phyloP scores from a whole-genome alignment of 1,140 invertebrate genomes.

The Tetramorium parvispinum region DNA sequence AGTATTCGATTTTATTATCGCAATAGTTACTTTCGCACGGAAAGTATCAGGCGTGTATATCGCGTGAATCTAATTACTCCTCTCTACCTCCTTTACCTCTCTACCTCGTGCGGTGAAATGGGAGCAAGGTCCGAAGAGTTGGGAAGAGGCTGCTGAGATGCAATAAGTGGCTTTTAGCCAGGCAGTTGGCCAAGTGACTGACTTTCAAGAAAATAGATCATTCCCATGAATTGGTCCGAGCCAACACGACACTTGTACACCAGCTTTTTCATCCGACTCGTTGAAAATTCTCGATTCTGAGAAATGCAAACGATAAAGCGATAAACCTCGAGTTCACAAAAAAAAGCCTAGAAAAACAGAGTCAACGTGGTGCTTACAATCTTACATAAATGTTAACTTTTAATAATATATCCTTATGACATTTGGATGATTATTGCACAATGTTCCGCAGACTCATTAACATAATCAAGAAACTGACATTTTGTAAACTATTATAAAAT shows the following conservation, averaged over 20 bases:
- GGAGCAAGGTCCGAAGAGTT: constrained; percentile 85
- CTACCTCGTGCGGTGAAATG: constrained; percentile 80
- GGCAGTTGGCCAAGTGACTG: constrained; percentile 80
- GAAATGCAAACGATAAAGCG: background rate
- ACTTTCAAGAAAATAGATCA: constrained; percentile 84
- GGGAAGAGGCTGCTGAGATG: constrained; percentile 85
- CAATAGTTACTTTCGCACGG: constrained; percentile 72
- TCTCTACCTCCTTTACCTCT: constrained; percentile 71
- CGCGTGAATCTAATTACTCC: constrained; percentile 81
- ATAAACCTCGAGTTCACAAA: background rate
- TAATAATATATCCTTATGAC: background rate
- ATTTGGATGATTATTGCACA: background rate
- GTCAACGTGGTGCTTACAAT: background rate
- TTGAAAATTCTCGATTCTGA: background rate
- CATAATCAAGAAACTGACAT: background rate
- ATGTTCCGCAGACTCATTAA: background rate
- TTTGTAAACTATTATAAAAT: background rate
- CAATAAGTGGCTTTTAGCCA: constrained; percentile 84
- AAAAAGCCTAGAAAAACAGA: background rate
- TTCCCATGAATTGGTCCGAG: constrained; percentile 5
- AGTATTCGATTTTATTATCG: background rate
- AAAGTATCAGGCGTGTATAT: constrained; percentile 61
- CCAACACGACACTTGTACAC: background rate
- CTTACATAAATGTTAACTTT: background rate
- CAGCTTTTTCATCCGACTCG: background rate